Percentiles rank a stretch among this genome's conserved stretches.
phyloP scores from a whole-genome alignment of 2,113 vertebrate species.

The Phalacrocorax carbo region DNA sequence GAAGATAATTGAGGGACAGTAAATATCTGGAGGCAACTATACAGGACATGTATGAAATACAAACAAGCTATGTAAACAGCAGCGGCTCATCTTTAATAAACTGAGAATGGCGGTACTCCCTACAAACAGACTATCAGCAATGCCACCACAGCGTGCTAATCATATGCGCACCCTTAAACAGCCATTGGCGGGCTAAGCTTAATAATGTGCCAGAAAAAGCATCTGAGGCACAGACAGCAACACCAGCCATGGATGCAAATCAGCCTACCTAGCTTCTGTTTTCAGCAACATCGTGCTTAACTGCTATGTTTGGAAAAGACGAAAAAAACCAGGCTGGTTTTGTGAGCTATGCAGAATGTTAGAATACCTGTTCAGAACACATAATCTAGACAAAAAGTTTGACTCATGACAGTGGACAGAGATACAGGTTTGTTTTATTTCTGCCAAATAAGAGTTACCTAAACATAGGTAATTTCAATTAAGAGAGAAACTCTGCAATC shows the following conservation, averaged over 20 bases:
- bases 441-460: not conserved
- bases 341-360: not conserved
- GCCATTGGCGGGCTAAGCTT: not conserved
- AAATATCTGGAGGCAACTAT: not conserved
- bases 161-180: not conserved
- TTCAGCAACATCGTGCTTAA: not conserved
- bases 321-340: not conserved
- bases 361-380: not conserved
- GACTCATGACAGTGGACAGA: not conserved
- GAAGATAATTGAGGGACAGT: not conserved
- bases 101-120: not conserved
- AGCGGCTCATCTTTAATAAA: not conserved
- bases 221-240: not conserved
- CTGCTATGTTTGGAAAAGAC: not conserved
- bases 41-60: not conserved
- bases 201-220: not conserved
- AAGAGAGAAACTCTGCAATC: not conserved
- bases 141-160: not conserved
- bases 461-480: not conserved
- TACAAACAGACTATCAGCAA: not conserved
- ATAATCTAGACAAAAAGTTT: not conserved
- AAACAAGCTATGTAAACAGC: not conserved
- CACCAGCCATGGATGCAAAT: not conserved
- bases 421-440: not conserved
- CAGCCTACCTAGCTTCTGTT: not conserved